Percentiles rank a stretch among this genome's conserved stretches.
Evolutionary conservation across 1,140 invertebrate species (phyloP).

Genomic region (Bombus impatiens): DNA sequence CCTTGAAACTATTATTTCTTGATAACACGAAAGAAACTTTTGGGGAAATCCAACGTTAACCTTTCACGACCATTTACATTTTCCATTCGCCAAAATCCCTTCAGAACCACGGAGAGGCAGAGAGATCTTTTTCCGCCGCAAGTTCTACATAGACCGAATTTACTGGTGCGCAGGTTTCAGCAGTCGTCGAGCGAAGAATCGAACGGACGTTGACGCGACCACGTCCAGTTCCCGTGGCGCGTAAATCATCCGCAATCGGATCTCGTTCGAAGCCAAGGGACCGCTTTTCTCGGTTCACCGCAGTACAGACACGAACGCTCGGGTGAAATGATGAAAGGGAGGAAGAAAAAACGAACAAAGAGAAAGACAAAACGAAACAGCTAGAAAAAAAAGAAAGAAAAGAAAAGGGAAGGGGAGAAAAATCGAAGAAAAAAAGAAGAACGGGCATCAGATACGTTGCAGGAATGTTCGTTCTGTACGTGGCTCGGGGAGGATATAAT

Average conservation of each 20-base stretch:
- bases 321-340: conserved; percentile 13
- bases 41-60: too few species aligned
- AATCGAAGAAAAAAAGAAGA: conserved; percentile 27
- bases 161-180: background rate
- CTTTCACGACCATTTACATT: too few species aligned
- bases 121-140: background rate
- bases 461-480: conserved; percentile 65
- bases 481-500: conserved; percentile 66
- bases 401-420: background rate
- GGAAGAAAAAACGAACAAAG: background rate
- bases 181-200: background rate
- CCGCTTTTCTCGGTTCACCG: conserved; percentile 17
- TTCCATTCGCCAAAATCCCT: too few species aligned
- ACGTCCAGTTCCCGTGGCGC: background rate
- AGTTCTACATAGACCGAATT: background rate
- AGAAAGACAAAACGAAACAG: background rate
- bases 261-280: conserved; percentile 22
- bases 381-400: background rate
- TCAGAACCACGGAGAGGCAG: background rate
- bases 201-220: background rate
- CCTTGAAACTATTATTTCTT: too few species aligned
- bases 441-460: conserved; percentile 54
- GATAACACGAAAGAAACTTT: too few species aligned
- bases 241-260: conserved; percentile 47
- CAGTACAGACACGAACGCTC: background rate